Conservation (phyloP, 2,797 vertebrate genomes). For the Heterohyrax brucei region DNA sequence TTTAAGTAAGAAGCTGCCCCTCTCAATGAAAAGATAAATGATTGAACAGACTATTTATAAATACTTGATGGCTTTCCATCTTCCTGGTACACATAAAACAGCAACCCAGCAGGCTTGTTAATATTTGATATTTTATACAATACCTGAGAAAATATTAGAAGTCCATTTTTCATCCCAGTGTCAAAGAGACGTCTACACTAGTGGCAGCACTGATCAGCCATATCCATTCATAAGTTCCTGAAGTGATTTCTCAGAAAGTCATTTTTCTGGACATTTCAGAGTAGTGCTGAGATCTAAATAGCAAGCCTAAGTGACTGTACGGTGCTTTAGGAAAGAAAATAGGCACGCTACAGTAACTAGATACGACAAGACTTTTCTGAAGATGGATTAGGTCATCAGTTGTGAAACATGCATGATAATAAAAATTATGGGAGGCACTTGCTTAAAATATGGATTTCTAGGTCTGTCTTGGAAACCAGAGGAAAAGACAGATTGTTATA, state of each 20-base stretch:
- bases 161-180: not conserved
- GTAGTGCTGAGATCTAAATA: slow-evolving; percentile 8
- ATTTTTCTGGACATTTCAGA: slow-evolving; percentile 1
- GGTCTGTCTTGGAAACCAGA: not conserved
- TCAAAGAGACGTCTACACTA: not conserved
- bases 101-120: not conserved
- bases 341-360: slow-evolving; percentile 8
- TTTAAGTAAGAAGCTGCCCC: not conserved
- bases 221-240: slow-evolving; percentile 3
- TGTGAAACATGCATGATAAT: slow-evolving; percentile 4
- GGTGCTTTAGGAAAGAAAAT: slow-evolving; percentile 34
- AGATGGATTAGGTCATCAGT: not conserved
- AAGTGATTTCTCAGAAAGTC: slow-evolving; percentile 13
- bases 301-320: slow-evolving; percentile 4
- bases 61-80: slow-evolving; percentile 37
- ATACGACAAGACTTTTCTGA: not conserved
- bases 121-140: slow-evolving; percentile 24
- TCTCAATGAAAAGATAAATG: not conserved
- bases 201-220: not conserved
- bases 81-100: not conserved
- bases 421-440: slow-evolving; percentile 19
- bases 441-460: slow-evolving; percentile 21
- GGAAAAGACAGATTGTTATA: not conserved
- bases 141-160: not conserved
- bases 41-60: slow-evolving; percentile 16